These are phyloP conservation scores for Geococcyx californianus DNA, from an alignment of 2,113 vertebrate genomes.

Conservation along the genomic window DNA sequence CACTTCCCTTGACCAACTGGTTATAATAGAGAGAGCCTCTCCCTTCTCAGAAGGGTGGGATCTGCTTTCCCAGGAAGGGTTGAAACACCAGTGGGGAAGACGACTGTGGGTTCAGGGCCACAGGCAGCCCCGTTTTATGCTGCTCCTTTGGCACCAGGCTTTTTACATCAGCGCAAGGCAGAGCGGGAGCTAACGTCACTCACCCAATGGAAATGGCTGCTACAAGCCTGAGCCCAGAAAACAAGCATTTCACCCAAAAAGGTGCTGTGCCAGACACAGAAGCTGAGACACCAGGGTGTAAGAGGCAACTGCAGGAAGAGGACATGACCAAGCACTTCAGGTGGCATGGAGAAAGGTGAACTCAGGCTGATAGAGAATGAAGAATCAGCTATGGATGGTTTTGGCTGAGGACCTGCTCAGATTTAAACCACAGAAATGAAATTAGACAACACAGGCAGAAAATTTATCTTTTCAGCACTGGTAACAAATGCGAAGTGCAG, in stretches of 20 bases:
- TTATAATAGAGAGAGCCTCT: neutral
- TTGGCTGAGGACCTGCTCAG: neutral
- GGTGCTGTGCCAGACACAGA: neutral
- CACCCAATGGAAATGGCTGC: neutral
- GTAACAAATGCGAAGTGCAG: neutral
- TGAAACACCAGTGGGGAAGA: rapidly evolving
- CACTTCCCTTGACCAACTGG: too few species aligned
- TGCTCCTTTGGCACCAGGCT: neutral
- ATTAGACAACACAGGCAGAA: neutral
- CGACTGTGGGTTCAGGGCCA: neutral
- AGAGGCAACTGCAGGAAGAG: neutral
- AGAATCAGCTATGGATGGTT: neutral
- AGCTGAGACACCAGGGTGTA: neutral
- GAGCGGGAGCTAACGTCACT: neutral
- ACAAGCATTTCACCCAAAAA: neutral
- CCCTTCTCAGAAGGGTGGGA: neutral
- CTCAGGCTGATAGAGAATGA: neutral
- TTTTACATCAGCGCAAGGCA: neutral
- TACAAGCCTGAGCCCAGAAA: neutral
- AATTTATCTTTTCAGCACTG: neutral
- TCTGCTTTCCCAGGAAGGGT: neutral
- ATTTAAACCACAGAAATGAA: neutral
- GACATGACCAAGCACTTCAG: rapidly evolving
- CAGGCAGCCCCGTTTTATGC: neutral
- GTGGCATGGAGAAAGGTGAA: neutral